phyloP scores from a whole-genome alignment of 2,113 vertebrate genomes.

The Oreochromis spilurus region DNA sequence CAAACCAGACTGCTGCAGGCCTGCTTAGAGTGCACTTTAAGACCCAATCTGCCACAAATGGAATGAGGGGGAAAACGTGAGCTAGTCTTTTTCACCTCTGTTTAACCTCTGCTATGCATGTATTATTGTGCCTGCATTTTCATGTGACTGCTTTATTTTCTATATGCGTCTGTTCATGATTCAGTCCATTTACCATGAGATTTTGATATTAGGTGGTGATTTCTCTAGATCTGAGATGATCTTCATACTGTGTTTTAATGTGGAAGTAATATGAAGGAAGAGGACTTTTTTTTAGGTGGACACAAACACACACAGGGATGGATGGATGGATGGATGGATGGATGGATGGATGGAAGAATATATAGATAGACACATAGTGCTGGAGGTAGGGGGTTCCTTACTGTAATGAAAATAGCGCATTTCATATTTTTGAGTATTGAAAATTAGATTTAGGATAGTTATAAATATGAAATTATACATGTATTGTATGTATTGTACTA shows the following conservation, averaged over 20 bases:
- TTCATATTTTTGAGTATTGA: background rate
- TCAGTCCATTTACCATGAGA: conserved; percentile 25
- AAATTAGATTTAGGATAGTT: background rate
- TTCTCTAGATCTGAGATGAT: conserved; percentile 29
- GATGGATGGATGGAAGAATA: background rate
- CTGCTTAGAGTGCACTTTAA: conserved; percentile 45
- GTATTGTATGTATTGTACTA: background rate
- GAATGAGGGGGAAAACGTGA: conserved; percentile 38
- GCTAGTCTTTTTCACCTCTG: conserved; percentile 43
- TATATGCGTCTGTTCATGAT: background rate
- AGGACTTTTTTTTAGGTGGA: background rate
- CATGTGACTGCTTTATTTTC: background rate
- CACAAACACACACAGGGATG: no score
- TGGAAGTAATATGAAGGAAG: background rate
- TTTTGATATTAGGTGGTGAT: conserved; percentile 16
- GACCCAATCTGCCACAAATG: conserved; percentile 46
- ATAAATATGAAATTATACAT: background rate
- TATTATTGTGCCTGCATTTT: background rate
- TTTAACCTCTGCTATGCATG: conserved; percentile 48
- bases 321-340: background rate
- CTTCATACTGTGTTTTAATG: conserved; percentile 1
- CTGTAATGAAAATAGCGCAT: background rate
- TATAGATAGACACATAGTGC: background rate
- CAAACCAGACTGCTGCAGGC: conserved; percentile 23
- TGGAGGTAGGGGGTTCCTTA: background rate